Evolutionary conservation across 1,140 invertebrate genomes (phyloP).

Genomic region (Metaphire vulgaris): DNA sequence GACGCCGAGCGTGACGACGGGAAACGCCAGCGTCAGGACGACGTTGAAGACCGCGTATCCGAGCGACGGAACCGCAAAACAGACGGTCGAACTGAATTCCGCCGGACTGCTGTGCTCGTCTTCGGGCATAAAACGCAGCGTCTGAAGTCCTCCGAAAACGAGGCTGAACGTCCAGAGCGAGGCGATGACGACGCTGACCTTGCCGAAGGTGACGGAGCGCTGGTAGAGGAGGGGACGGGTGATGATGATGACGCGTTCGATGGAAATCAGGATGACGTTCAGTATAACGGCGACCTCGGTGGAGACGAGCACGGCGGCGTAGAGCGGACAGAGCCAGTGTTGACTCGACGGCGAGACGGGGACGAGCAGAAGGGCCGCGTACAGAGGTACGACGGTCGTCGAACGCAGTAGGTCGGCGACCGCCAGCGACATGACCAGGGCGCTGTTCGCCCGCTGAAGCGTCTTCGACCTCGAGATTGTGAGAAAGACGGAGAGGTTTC

Average conservation of each 20-base stretch:
- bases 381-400: constrained; percentile 2
- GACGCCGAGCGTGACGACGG: constrained; percentile 1
- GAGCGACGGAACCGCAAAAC: constrained; percentile 8
- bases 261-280: constrained; percentile 10
- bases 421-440: constrained; percentile 13
- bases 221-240: constrained; percentile 21
- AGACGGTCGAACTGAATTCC: constrained; percentile 5
- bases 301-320: constrained; percentile 1
- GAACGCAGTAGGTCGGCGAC: constrained; percentile 11
- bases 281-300: constrained; percentile 1
- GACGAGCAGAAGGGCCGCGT: constrained; percentile 1
- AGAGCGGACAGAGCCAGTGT: constrained; percentile 12
- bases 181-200: constrained; percentile 4
- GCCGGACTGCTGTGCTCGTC: constrained; percentile 2
- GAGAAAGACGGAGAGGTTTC: constrained; percentile 17
- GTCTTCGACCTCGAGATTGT: constrained; percentile 9
- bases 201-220: constrained; percentile 1
- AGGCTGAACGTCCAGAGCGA: constrained; percentile 12
- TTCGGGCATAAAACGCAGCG: constrained; percentile 9
- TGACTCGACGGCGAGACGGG: background rate
- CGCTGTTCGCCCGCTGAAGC: constrained; percentile 13
- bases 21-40: background rate
- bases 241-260: constrained; percentile 22
- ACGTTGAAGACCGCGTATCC: constrained; percentile 6
- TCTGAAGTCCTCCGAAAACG: constrained; percentile 16